Evolutionary conservation across 1,140 invertebrate species (phyloP).

Genomic region (Meloidogyne hapla): DNA sequence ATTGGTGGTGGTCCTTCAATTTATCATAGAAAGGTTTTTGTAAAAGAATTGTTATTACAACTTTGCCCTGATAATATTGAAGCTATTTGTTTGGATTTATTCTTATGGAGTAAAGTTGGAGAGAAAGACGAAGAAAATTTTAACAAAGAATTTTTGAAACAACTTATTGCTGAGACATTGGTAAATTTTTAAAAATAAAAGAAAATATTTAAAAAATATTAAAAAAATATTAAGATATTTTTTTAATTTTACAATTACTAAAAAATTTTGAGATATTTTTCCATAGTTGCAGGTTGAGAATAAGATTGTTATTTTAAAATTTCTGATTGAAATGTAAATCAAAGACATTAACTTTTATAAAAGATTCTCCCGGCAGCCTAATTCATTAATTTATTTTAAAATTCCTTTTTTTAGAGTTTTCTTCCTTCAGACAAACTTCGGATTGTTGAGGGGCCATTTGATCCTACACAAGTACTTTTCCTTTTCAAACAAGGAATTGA

Average conservation of each 20-base stretch:
- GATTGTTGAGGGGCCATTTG: neutral
- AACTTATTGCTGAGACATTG: neutral
- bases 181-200: too few species aligned
- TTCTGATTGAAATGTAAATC: too few species aligned
- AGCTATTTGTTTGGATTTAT: neutral
- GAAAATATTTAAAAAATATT: too few species aligned
- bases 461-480: neutral
- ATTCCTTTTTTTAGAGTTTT: neutral
- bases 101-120: neutral
- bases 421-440: neutral
- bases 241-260: too few species aligned
- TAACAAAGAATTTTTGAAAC: neutral
- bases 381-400: too few species aligned
- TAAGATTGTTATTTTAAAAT: too few species aligned
- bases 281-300: too few species aligned
- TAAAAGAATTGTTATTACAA: neutral
- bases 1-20: neutral
- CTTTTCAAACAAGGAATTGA: neutral
- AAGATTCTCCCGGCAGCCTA: too few species aligned
- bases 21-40: neutral
- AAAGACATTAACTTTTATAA: too few species aligned
- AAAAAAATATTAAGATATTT: too few species aligned
- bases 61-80: neutral
- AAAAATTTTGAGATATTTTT: too few species aligned
- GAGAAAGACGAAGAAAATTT: neutral